phyloP scores from a whole-genome alignment of 2,797 vertebrate genomes.

The Schizothorax lantsangensis region DNA sequence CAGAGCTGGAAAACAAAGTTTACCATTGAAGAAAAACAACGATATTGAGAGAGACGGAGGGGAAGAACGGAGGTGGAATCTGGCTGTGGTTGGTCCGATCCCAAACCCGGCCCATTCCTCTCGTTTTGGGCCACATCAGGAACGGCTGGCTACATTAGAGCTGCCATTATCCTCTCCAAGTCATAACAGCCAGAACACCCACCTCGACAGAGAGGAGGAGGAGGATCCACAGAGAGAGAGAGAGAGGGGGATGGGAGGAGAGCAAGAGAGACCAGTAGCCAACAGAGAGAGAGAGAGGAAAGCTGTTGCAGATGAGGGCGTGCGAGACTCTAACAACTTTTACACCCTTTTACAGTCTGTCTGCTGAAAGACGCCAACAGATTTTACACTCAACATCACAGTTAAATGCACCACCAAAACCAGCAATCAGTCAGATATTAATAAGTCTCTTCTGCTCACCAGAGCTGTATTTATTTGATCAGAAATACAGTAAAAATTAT shows the following conservation, averaged over 20 bases:
- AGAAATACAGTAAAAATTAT: neutral
- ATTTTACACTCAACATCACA: neutral
- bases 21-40: conserved; percentile 79
- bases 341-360: conserved; percentile 15
- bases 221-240: conserved; percentile 15
- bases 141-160: conserved; percentile 84
- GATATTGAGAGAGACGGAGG: conserved; percentile 64
- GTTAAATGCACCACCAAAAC: neutral
- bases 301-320: conserved; percentile 37
- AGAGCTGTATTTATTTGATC: neutral
- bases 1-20: conserved; percentile 79
- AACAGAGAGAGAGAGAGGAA: conserved; percentile 55
- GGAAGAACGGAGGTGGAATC: conserved; percentile 63
- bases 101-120: conserved; percentile 65
- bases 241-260: conserved; percentile 24
- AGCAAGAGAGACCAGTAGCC: conserved; percentile 66
- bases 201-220: conserved; percentile 78
- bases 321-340: neutral
- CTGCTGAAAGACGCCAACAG: neutral
- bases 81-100: conserved; percentile 72
- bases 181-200: conserved; percentile 91
- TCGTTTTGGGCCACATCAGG: conserved; percentile 80
- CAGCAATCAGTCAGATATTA: neutral
- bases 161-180: conserved; percentile 89
- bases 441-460: neutral